A percentile compares a stretch with the other conserved stretches of the same genome.
phyloP scores from a whole-genome alignment of 2,888 invertebrate genomes.

The Perizoma flavofasciatum region DNA sequence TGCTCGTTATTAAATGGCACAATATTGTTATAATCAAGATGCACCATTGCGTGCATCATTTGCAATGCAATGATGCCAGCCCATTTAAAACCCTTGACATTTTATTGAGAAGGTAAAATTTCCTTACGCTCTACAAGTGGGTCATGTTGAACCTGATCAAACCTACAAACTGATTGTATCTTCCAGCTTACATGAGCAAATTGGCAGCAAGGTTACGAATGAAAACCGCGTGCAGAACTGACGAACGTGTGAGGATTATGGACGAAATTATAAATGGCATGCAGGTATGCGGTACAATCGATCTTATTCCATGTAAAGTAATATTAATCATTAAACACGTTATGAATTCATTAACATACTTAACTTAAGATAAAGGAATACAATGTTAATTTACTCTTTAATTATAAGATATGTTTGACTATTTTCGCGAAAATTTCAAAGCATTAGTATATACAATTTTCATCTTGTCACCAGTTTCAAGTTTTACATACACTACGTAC shows the following conservation, averaged over 20 bases:
- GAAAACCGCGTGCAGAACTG: conserved; percentile 93
- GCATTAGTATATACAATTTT: too few species aligned
- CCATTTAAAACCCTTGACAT: not conserved
- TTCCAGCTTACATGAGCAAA: conserved; percentile 86
- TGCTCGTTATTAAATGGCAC: too few species aligned
- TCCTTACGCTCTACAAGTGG: not conserved
- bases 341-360: conserved; percentile 12
- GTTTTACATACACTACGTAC: too few species aligned
- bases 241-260: conserved; percentile 96
- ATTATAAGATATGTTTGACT: too few species aligned
- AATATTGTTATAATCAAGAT: too few species aligned
- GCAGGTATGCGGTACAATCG: conserved; percentile 85
- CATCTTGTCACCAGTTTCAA: too few species aligned
- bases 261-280: conserved; percentile 97
- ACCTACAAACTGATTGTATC: conserved; percentile 27
- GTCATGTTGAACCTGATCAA: conserved; percentile 5
- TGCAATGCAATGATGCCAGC: not conserved
- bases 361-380: not conserved
- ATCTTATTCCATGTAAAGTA: conserved; percentile 12
- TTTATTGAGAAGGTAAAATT: not conserved
- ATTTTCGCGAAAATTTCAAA: not conserved
- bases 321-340: conserved; percentile 2
- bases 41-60: too few species aligned
- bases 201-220: conserved; percentile 86
- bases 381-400: too few species aligned